A percentile compares a stretch with the other conserved stretches of the same genome.
These are phyloP conservation scores for Apolygus lucorum DNA, from an alignment of 1,140 invertebrate species.

Conservation along the genomic window DNA sequence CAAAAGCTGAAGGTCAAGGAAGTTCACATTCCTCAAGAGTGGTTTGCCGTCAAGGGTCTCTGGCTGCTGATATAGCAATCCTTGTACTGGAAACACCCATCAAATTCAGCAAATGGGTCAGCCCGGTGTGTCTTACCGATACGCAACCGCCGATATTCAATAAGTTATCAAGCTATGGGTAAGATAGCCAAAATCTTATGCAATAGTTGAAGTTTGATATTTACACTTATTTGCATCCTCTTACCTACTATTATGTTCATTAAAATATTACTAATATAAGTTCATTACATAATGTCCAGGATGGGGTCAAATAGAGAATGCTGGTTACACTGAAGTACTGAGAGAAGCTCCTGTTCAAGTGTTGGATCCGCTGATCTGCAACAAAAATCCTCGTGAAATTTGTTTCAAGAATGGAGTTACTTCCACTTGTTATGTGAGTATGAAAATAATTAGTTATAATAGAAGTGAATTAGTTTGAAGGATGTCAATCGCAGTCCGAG, in stretches of 20 bases:
- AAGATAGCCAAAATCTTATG: too few species aligned
- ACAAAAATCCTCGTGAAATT: not conserved
- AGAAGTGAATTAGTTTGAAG: too few species aligned
- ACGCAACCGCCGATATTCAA: too few species aligned
- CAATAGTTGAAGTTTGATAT: too few species aligned
- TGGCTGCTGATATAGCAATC: not conserved
- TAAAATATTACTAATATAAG: too few species aligned
- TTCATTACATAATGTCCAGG: too few species aligned
- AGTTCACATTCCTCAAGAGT: not conserved
- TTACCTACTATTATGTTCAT: too few species aligned
- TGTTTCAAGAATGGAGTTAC: not conserved
- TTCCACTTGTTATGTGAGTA: not conserved
- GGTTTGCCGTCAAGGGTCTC: not conserved
- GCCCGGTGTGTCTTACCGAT: not conserved
- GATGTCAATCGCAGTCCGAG: too few species aligned
- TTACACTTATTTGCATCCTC: too few species aligned
- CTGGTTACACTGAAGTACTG: not conserved
- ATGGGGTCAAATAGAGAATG: not conserved
- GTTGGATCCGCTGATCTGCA: not conserved
- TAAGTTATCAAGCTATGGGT: too few species aligned
- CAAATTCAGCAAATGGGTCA: constrained; percentile 2
- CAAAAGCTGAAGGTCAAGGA: not conserved
- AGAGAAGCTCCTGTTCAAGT: not conserved
- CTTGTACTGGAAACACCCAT: not conserved
- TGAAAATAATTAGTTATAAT: too few species aligned